A percentile compares a stretch with the other conserved stretches of the same genome.
Conservation (phyloP, 2,113 vertebrate genomes). For the Agelaius phoeniceus region DNA sequence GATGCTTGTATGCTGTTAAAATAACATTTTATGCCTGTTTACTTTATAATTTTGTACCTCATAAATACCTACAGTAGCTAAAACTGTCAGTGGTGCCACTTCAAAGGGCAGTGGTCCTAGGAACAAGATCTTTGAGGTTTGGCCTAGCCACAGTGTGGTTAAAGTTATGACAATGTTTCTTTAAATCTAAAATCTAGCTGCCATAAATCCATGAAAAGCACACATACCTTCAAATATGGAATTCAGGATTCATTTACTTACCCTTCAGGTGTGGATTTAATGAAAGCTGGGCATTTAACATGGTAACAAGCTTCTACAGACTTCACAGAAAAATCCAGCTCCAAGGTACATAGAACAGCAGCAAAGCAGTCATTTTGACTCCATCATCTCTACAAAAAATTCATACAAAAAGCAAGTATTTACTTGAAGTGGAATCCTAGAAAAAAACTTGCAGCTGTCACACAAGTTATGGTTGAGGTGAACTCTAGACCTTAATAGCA, state of each 20-base stretch:
- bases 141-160: conserved; percentile 26
- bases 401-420: background rate
- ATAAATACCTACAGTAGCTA: conserved; percentile 44
- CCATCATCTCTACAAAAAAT: background rate
- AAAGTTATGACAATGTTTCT: conserved; percentile 36
- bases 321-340: background rate
- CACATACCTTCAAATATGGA: background rate
- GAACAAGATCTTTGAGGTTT: conserved; percentile 42
- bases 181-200: conserved; percentile 32
- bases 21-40: conserved; percentile 8
- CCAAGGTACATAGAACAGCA: background rate
- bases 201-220: conserved; percentile 24
- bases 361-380: conserved; percentile 4
- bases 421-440: background rate
- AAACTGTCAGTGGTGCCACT: conserved; percentile 29
- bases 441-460: background rate
- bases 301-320: background rate
- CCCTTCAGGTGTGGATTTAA: background rate
- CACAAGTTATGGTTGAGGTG: background rate
- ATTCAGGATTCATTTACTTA: conserved; percentile 25
- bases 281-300: conserved; percentile 16
- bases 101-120: conserved; percentile 3
- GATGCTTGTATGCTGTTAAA: background rate
- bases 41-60: conserved; percentile 46
- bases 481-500: background rate